Percentiles rank a stretch among this genome's conserved stretches.
Conservation (phyloP, 2,797 vertebrate species). For the Gobionotothen gibberifrons region DNA sequence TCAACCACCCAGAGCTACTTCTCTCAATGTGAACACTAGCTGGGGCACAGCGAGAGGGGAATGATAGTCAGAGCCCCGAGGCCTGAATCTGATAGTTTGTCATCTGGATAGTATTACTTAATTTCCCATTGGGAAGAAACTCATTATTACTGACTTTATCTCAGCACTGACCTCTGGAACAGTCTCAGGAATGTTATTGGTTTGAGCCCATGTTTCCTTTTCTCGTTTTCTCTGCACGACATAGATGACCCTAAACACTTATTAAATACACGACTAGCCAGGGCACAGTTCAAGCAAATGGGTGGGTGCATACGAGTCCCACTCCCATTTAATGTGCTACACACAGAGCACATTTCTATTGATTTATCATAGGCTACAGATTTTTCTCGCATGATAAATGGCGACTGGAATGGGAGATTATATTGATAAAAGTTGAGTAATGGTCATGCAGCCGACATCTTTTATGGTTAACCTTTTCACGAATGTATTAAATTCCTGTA, state of each 20-base stretch:
- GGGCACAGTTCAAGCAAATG: conserved; percentile 59
- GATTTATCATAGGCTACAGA: conserved; percentile 67
- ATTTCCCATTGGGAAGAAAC: conserved; percentile 85
- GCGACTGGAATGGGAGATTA: conserved; percentile 63
- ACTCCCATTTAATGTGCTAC: conserved; percentile 62
- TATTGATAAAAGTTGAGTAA: conserved; percentile 67
- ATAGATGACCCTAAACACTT: conserved; percentile 69
- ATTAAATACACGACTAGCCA: conserved; percentile 66
- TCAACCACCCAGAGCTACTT: conserved; percentile 56
- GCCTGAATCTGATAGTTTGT: conserved; percentile 83
- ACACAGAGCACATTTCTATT: conserved; percentile 59
- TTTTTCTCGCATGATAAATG: conserved; percentile 63
- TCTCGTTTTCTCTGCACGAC: conserved; percentile 47
- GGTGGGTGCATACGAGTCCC: conserved; percentile 52
- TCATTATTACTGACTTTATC: conserved; percentile 85
- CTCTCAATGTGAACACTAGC: conserved; percentile 67
- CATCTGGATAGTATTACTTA: conserved; percentile 85
- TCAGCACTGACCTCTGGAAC: conserved; percentile 79
- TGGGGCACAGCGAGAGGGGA: conserved; percentile 73
- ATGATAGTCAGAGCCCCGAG: conserved; percentile 78
- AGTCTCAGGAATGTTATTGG: conserved; percentile 78
- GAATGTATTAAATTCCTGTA: conserved; percentile 50
- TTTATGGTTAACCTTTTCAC: conserved; percentile 55
- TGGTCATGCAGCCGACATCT: conserved; percentile 29
- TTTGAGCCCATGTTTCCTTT: conserved; percentile 66